Conservation (phyloP, 2,797 vertebrate genomes). For the Scolopax rusticola region DNA sequence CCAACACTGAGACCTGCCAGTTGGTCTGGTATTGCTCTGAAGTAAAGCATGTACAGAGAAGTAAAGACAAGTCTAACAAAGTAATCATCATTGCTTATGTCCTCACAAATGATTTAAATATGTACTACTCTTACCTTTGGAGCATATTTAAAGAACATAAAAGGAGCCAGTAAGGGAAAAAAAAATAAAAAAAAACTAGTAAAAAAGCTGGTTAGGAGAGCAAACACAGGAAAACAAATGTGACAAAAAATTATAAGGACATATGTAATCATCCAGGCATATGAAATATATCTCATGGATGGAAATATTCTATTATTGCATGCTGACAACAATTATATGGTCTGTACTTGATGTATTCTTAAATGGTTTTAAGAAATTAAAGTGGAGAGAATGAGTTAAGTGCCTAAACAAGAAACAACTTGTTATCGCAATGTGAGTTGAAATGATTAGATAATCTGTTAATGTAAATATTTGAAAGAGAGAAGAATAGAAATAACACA, state of each 20-base stretch:
- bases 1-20: not conserved
- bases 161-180: not conserved
- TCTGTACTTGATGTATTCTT: not conserved
- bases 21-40: not conserved
- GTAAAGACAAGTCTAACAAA: not conserved
- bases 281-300: not conserved
- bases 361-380: not conserved
- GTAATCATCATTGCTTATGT: not conserved
- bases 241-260: not conserved
- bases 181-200: no score
- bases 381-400: not conserved
- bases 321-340: not conserved
- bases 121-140: not conserved
- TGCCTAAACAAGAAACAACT: not conserved
- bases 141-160: not conserved
- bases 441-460: not conserved
- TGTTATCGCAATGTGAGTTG: not conserved
- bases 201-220: not conserved
- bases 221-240: not conserved
- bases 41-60: not conserved
- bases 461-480: not conserved
- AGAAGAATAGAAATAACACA: not conserved
- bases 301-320: not conserved
- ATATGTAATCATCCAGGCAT: not conserved
- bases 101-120: not conserved